Percentiles rank a stretch among this genome's conserved stretches.
Evolutionary conservation across 2,888 invertebrate genomes (phyloP).

Genomic region (Heliconius cydno): DNA sequence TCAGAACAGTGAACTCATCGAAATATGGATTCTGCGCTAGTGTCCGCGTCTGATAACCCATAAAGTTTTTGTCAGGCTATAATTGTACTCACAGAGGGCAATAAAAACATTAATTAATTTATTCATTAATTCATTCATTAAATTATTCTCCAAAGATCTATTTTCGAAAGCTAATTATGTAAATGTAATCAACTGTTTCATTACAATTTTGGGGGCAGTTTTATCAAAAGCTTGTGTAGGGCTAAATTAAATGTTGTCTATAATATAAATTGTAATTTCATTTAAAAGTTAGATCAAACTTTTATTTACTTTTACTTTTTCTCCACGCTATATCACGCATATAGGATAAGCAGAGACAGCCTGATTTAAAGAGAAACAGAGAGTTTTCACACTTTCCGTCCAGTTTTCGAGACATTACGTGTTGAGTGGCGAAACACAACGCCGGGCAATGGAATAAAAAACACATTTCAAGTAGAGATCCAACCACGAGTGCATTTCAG

Average conservation of each 20-base stretch:
- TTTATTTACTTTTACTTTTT: too few species aligned
- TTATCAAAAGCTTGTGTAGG: neutral
- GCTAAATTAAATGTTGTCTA: neutral
- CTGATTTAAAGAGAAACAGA: too few species aligned
- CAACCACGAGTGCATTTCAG: too few species aligned
- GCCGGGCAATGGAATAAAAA: too few species aligned
- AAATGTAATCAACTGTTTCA: conserved; percentile 24
- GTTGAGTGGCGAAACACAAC: too few species aligned
- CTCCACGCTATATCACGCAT: neutral
- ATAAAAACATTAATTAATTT: neutral
- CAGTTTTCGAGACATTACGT: too few species aligned
- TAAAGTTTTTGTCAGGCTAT: too few species aligned
- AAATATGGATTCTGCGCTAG: too few species aligned
- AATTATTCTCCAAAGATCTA: conserved; percentile 22
- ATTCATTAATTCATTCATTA: neutral
- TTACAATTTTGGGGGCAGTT: conserved; percentile 8
- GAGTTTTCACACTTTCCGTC: too few species aligned
- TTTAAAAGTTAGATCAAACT: neutral
- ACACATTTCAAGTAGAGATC: too few species aligned
- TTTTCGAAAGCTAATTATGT: conserved; percentile 22
- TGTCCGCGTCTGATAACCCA: too few species aligned
- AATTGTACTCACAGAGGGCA: neutral
- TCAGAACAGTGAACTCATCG: too few species aligned
- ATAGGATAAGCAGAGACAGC: neutral
- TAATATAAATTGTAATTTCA: neutral